Base-by-base conservation (phyloP, 2,113 vertebrate genomes). In the Scophthalmus maximus region DNA sequence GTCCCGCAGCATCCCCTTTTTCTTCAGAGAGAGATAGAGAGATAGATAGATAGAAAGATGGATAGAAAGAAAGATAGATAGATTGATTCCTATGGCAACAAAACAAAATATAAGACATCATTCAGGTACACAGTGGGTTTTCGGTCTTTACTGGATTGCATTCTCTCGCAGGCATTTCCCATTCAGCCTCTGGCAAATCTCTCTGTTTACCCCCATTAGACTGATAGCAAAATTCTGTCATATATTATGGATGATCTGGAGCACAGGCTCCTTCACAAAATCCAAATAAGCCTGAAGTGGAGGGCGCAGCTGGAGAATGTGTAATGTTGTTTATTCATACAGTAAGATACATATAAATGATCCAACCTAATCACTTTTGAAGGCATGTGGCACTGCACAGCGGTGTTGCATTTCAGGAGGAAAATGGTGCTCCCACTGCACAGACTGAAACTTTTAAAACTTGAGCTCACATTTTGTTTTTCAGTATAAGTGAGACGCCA, bases 211-310 rank as follows among this genome's bases (percentile, higher is more conserved):
- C 72, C 80, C 81, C 72, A 77, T 92, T 81, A 88, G 79, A 86
- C 77, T 81, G 87, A 85, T 80, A 77, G 79, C 75, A 84, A 82
- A 87, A 83, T 71, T 64, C 61, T 82, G 82, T 85, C 70, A 87
- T 90, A 74, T 87, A 91, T 91, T 88, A 91, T 88, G 77, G 76
- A 89, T 89, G 84, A 84, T 80, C 50, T 77, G 65, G 56, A 86
- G 81, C 64, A 85, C 68, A 69, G 72, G 58, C 76, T 86, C 65
- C 77, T 74, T 79, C 66, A 72, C 73, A 78, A 88, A 87, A 83
- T 63, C 86, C 77, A 83, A 82, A 85, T 81, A 89, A 68, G 51
- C 76, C 77, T 79, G 71, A 68, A 86, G 70, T 68, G 34, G 49
- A 59, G 32, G 7, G 47, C 20, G n/a, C 78, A 85, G 76, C 80